Percentiles rank a stretch among this genome's conserved stretches.
These are phyloP conservation scores for Pyrgilauda ruficollis DNA, from an alignment of 2,113 vertebrate genomes.

Conservation along the genomic window DNA sequence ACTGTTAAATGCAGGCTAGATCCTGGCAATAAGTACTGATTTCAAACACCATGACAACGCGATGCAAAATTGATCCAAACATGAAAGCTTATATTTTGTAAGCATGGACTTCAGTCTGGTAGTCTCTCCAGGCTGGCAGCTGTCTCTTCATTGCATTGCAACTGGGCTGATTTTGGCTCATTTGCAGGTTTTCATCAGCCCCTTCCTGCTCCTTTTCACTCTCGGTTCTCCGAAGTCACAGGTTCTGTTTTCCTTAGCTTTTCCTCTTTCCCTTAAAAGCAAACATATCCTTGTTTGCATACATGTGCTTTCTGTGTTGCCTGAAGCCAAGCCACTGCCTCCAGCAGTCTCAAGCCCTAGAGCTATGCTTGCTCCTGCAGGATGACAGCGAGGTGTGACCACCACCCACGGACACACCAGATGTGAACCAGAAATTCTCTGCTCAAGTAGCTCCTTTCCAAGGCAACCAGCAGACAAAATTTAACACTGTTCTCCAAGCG, in stretches of 20 bases:
- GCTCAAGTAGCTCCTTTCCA: not conserved
- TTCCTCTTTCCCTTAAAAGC: not conserved
- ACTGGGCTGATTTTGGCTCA: not conserved
- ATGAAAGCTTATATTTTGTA: not conserved
- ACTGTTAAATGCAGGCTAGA: not conserved
- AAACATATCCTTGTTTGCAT: not conserved
- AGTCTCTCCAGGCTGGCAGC: not conserved
- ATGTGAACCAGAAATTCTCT: not conserved
- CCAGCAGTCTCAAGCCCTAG: not conserved
- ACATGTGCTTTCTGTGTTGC: not conserved
- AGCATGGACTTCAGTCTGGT: not conserved
- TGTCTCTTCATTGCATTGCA: not conserved
- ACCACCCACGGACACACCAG: not conserved
- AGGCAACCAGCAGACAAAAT: not conserved
- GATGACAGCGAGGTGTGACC: not conserved
- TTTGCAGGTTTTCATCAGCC: not conserved
- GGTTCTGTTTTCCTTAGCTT: not conserved
- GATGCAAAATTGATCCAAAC: not conserved
- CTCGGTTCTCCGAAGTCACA: not conserved
- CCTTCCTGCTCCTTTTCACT: not conserved
- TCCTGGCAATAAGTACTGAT: not conserved
- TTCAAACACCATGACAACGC: not conserved
- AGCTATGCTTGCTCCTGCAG: not conserved
- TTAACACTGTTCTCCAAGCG: rapidly evolving
- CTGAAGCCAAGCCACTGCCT: not conserved